phyloP scores from a whole-genome alignment of 2,797 vertebrate species.

The Lepidocolaptes lacrymiger region DNA sequence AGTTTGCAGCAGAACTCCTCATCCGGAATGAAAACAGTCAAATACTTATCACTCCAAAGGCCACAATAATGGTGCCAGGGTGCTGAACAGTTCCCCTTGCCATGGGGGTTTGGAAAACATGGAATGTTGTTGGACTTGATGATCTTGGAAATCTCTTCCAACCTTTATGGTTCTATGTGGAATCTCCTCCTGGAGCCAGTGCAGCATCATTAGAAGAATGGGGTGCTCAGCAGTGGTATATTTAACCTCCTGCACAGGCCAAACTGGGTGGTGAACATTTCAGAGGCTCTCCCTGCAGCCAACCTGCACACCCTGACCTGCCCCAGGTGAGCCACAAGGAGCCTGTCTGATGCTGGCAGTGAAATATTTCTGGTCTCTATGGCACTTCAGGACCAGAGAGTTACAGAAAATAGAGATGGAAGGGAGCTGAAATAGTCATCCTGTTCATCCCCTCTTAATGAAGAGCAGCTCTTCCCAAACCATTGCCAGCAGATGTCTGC shows the following conservation, averaged over 20 bases:
- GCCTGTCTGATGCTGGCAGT: not conserved
- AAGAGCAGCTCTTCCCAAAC: not conserved
- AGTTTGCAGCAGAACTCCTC: not conserved
- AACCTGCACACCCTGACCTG: not conserved
- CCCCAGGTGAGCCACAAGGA: not conserved
- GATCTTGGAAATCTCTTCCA: not conserved
- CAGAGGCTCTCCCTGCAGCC: not conserved
- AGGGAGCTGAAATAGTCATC: not conserved
- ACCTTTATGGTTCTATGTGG: not conserved
- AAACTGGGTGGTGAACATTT: not conserved
- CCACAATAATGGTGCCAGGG: not conserved
- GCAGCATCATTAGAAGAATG: no score
- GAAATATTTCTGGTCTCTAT: not conserved
- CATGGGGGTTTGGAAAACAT: not conserved
- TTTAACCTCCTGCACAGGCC: not conserved
- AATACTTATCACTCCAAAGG: not conserved
- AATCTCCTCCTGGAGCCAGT: not conserved
- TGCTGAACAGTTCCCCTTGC: not conserved
- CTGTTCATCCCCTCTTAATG: not conserved
- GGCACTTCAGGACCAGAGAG: not conserved
- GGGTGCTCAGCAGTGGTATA: not conserved
- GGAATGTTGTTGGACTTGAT: not conserved
- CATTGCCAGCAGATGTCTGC: not conserved
- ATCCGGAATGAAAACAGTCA: not conserved
- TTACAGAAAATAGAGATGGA: not conserved